phyloP scores from a whole-genome alignment of 2,113 vertebrate genomes.

The Cercocebus atys region DNA sequence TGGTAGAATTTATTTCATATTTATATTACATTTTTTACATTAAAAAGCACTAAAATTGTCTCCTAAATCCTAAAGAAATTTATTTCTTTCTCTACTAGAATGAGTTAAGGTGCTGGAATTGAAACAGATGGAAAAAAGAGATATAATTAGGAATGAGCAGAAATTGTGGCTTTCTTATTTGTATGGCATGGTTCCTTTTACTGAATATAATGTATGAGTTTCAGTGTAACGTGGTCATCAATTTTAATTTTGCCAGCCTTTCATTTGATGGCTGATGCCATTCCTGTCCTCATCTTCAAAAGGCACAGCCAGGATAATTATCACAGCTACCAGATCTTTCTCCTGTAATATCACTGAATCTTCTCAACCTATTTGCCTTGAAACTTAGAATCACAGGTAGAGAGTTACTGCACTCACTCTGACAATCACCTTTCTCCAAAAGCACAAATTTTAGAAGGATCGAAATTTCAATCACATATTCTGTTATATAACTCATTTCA shows the following conservation, averaged over 20 bases:
- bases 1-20: not conserved
- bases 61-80: not conserved
- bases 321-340: not conserved
- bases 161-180: conserved; percentile 56
- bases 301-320: not conserved
- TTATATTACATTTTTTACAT: not conserved
- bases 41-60: not conserved
- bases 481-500: not conserved
- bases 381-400: not conserved
- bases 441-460: not conserved
- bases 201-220: conserved; percentile 23
- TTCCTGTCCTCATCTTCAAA: conserved; percentile 26
- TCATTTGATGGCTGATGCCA: conserved; percentile 24
- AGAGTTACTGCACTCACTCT: not conserved
- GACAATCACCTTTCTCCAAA: not conserved
- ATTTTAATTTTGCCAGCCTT: conserved; percentile 61
- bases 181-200: conserved; percentile 46
- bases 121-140: conserved; percentile 39
- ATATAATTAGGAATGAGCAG: conserved; percentile 51
- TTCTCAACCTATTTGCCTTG: conserved; percentile 35
- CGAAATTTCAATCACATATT: not conserved
- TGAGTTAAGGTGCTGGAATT: conserved; percentile 38
- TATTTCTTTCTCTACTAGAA: conserved; percentile 1
- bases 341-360: not conserved
- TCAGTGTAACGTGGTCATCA: conserved; percentile 62